Percentiles rank a stretch among this genome's conserved stretches.
phyloP scores from a whole-genome alignment of 64 coral and sea anemone genomes.

The Actinia tenebrosa region DNA sequence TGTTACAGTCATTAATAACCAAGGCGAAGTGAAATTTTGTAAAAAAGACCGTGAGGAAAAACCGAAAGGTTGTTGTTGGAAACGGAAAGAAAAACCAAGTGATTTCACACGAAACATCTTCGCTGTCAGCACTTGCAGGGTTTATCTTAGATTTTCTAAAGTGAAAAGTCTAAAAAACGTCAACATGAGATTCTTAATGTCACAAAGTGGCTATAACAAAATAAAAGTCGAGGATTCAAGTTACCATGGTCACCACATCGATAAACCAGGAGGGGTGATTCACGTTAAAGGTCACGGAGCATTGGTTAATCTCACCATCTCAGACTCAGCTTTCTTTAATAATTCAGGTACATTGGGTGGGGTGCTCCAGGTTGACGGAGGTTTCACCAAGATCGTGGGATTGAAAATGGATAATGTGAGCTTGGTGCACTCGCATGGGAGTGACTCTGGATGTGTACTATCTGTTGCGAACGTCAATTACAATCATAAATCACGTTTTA shows the following conservation, averaged over 20 bases:
- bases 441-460: background rate
- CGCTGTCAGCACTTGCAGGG: background rate
- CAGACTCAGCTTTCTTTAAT: background rate
- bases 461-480: background rate
- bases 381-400: background rate
- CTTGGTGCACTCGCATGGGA: background rate
- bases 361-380: background rate
- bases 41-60: background rate
- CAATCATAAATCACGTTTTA: background rate
- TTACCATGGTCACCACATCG: constrained; percentile 1
- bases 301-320: background rate
- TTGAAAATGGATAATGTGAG: background rate
- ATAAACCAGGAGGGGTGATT: background rate
- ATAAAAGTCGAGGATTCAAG: background rate
- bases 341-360: constrained; percentile 7
- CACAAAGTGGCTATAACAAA: background rate
- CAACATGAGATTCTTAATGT: background rate
- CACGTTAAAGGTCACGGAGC: background rate
- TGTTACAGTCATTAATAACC: constrained; percentile 1
- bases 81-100: background rate
- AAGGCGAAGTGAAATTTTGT: background rate
- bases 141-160: background rate
- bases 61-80: background rate
- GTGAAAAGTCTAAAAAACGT: background rate
- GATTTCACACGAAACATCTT: background rate